Conservation (phyloP, 2,113 vertebrate genomes). For the Phrynosoma platyrhinos region DNA sequence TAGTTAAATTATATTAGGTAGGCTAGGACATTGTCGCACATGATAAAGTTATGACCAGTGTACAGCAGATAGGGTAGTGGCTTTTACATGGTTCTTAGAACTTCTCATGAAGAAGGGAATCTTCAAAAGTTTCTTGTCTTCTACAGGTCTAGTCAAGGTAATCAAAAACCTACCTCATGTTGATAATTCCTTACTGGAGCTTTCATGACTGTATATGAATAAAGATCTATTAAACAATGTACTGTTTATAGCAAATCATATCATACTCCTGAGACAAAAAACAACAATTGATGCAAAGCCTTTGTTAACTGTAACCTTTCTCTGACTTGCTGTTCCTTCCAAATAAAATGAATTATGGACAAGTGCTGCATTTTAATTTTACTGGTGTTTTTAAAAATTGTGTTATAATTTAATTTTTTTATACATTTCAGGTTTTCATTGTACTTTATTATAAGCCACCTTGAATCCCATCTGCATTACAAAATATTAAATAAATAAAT, state of each 20-base stretch:
- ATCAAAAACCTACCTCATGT: neutral
- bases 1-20: neutral
- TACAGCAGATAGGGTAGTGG: no score
- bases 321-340: slow-evolving; percentile 17
- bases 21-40: neutral
- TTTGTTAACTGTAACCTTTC: slow-evolving; percentile 27
- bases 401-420: no score
- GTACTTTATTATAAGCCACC: no score
- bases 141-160: neutral
- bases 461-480: no score
- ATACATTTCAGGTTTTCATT: no score
- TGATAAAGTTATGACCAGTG: neutral
- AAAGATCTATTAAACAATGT: neutral
- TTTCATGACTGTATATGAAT: neutral
- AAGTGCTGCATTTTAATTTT: no score
- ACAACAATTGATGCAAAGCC: neutral
- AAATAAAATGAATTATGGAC: no score
- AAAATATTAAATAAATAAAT: no score
- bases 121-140: neutral
- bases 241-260: neutral
- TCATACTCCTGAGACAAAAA: neutral
- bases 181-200: neutral
- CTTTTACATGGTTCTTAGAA: neutral
- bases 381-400: no score
- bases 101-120: neutral